Evolutionary conservation across 2,797 vertebrate species (phyloP).

Genomic region (Sebastiscus tertius): DNA sequence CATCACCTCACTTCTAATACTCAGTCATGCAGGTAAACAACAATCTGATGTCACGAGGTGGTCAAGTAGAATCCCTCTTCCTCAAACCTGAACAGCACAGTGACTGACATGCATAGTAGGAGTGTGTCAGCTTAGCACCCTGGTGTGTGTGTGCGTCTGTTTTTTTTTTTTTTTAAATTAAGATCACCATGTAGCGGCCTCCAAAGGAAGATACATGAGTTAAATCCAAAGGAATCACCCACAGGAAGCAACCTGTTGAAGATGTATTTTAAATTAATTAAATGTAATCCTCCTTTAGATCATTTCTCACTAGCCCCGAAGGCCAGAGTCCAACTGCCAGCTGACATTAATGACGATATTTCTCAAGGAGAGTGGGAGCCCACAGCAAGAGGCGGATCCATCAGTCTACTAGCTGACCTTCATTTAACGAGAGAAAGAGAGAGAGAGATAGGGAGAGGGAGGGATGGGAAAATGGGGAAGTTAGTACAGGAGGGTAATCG

Average conservation of each 20-base stretch:
- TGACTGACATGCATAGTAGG: constrained; percentile 5
- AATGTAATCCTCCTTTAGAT: constrained; percentile 59
- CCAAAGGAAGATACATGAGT: constrained; percentile 29
- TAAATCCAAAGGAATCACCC: constrained; percentile 40
- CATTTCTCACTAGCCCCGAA: constrained; percentile 55
- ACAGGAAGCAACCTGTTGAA: constrained; percentile 46
- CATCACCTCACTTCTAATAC: constrained; percentile 3
- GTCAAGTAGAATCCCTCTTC: constrained; percentile 26
- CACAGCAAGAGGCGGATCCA: constrained; percentile 41
- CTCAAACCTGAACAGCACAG: background rate
- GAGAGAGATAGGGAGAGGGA: background rate
- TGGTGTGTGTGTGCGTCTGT: background rate
- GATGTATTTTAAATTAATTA: constrained; percentile 58
- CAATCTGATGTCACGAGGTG: background rate
- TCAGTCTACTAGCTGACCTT: constrained; percentile 58
- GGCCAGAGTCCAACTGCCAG: constrained; percentile 41
- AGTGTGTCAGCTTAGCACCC: background rate
- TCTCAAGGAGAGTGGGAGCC: constrained; percentile 41
- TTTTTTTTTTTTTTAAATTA: background rate
- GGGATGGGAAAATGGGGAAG: constrained; percentile 10
- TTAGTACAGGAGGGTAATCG: constrained; percentile 5
- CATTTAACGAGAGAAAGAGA: constrained; percentile 30
- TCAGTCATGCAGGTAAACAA: constrained; percentile 20
- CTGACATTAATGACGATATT: constrained; percentile 63
- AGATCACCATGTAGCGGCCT: constrained; percentile 9